Evolutionary conservation across 2,113 vertebrate genomes (phyloP), one percentile per base, ranked within the genome.

Genomic region (Oryzias celebensis): DNA sequence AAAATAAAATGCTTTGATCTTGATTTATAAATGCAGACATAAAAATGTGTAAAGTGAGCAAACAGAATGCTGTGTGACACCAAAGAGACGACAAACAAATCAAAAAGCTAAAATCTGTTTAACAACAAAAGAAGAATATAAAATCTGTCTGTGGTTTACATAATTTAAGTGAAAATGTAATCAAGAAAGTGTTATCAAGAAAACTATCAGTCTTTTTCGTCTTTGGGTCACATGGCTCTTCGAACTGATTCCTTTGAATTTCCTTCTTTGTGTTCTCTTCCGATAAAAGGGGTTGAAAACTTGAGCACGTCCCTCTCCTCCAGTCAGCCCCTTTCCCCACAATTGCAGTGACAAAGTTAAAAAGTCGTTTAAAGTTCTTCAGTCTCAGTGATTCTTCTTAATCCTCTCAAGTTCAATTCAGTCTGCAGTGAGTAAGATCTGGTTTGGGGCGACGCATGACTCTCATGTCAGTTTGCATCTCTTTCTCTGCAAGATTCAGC

Each of bases 271-370:
- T 52, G 26, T 48, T 24, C 20, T 54, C 57, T 58, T 36, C 17
- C 5, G 59, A 58, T 1, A 52, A 54, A 70, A 59, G 46, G 50
- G 14, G 58, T 45, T 75, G 14, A 46, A 60, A 62, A 62, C 59
- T 7, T 46, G 23, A 62, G 44, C 65, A 47, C 7, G 26, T 58
- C 26, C n/a, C 46, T 4, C 12, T 54, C 64, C 58, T 8, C 20
- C 3, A 74, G 61, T 54, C 15, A 58, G 47, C 60, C 41, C 55
- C 20, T 24, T 75, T 73, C 71, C 47, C 47, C 47, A 73, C 66
- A 77, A 60, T 3, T 44, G 57, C 70, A 67, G 58, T 4, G 36
- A 53, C 31, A 49, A 49, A 52, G 60, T 58, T 14, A 14, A 8
- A 23, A 22, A 83, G 31, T 53, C 42, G 55, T 56, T 51, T 57